These are phyloP conservation scores for Drosophila baimaii DNA, from an alignment of 1,140 invertebrate species.

Conservation along the genomic window DNA sequence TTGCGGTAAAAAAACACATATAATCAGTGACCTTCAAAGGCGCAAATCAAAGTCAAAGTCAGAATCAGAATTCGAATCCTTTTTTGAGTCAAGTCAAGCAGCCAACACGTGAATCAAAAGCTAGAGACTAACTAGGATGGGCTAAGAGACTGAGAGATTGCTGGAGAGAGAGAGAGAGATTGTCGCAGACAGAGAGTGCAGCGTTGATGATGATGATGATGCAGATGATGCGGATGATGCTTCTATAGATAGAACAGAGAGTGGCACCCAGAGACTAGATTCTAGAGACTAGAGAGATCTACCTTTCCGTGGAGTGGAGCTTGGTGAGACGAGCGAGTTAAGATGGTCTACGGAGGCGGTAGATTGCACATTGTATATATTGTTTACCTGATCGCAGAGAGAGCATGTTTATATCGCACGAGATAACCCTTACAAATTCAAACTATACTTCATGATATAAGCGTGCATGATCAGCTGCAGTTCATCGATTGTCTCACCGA, in stretches of 20 bases:
- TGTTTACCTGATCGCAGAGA: conserved; percentile 72
- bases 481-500: conserved; percentile 84
- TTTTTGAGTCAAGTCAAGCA: conserved; percentile 45
- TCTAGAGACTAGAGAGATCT: conserved; percentile 19
- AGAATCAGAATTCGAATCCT: conserved; percentile 37
- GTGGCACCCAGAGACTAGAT: conserved; percentile 17
- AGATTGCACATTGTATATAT: conserved; percentile 38
- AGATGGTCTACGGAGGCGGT: conserved; percentile 45
- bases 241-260: conserved; percentile 20
- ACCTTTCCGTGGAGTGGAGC: conserved; percentile 21
- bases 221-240: conserved; percentile 30
- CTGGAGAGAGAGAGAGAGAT: conserved; percentile 26
- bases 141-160: conserved; percentile 41
- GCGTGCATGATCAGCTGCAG: conserved; percentile 83
- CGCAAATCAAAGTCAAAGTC: conserved; percentile 24
- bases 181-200: conserved; percentile 49
- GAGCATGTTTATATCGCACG: conserved; percentile 26
- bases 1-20: conserved; percentile 43
- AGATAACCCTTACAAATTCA: conserved; percentile 68
- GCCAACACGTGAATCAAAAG: conserved; percentile 53
- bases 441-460: conserved; percentile 84
- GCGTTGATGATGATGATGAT: conserved; percentile 37
- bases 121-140: conserved; percentile 49
- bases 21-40: conserved; percentile 24
- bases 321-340: conserved; percentile 35